Evolutionary conservation across 2,888 invertebrate species (phyloP).

Genomic region (Spodoptera littoralis): DNA sequence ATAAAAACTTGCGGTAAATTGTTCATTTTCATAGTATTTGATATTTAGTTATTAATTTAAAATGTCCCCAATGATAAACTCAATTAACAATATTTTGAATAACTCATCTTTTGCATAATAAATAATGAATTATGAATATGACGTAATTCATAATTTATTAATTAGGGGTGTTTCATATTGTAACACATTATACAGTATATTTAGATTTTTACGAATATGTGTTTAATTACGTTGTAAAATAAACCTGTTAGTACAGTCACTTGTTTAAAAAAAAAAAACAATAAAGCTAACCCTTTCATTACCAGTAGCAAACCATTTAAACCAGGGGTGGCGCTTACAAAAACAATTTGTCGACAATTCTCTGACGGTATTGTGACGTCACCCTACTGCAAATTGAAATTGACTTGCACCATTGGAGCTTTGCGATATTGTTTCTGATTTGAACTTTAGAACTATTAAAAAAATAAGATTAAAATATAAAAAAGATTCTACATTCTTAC

Average conservation of each 20-base stretch:
- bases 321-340: slow-evolving; percentile 72
- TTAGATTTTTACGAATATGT: too few relatives aligned
- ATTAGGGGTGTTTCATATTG: too few relatives aligned
- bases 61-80: too few relatives aligned
- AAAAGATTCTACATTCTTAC: not conserved
- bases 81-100: too few relatives aligned
- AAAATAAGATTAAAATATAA: slow-evolving; percentile 3
- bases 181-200: too few relatives aligned
- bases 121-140: too few relatives aligned
- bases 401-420: slow-evolving; percentile 78
- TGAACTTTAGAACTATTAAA: slow-evolving; percentile 1
- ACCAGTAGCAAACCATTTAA: slow-evolving; percentile 49
- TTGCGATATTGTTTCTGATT: slow-evolving; percentile 48
- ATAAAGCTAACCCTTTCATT: slow-evolving; percentile 46
- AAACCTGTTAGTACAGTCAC: not conserved
- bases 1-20: too few relatives aligned
- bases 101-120: too few relatives aligned
- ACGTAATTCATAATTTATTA: too few relatives aligned
- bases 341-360: slow-evolving; percentile 80
- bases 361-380: slow-evolving; percentile 73
- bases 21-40: too few relatives aligned
- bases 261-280: not conserved
- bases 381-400: slow-evolving; percentile 74
- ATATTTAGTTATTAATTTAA: too few relatives aligned
- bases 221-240: too few relatives aligned